Conservation (phyloP, 2,113 vertebrate genomes). For the Coryphaenoides rupestris region DNA sequence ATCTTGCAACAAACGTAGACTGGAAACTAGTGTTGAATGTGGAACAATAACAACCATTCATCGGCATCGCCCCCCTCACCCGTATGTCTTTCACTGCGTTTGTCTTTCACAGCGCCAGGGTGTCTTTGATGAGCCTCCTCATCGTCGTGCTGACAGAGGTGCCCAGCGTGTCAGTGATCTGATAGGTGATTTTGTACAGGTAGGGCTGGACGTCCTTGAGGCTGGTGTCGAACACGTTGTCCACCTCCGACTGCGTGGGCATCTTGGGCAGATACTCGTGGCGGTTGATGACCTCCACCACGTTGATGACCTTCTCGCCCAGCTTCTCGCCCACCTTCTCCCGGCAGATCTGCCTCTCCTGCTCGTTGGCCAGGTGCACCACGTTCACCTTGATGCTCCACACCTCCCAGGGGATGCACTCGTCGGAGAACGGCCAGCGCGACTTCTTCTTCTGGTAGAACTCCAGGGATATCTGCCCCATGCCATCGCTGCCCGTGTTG, state of each 20-base stretch:
- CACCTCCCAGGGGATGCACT: slow-evolving; percentile 97
- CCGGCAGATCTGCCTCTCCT: slow-evolving; percentile 95
- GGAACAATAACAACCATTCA: background rate
- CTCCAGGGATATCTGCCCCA: slow-evolving; percentile 95
- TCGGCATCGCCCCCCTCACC: too few species aligned
- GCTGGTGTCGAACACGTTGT: slow-evolving; percentile 96
- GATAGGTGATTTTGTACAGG: slow-evolving; percentile 94
- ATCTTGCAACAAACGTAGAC: slow-evolving; percentile 5
- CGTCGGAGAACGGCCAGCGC: slow-evolving; percentile 94
- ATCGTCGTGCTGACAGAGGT: slow-evolving; percentile 96
- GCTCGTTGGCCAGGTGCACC: slow-evolving; percentile 91
- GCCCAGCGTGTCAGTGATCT: slow-evolving; percentile 92
- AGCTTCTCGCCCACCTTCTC: slow-evolving; percentile 98
- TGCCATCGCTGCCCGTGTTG: slow-evolving; percentile 85
- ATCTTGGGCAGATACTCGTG: slow-evolving; percentile 98
- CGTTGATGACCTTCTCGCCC: slow-evolving; percentile 95
- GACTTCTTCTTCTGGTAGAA: slow-evolving; percentile 99
- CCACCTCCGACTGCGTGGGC: slow-evolving; percentile 97
- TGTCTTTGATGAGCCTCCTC: slow-evolving; percentile 97
- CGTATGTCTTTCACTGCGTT: background rate
- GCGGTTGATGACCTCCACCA: slow-evolving; percentile 96
- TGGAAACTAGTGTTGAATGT: background rate
- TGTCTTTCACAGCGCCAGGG: slow-evolving; percentile 80
- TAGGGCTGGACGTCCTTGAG: slow-evolving; percentile 96
- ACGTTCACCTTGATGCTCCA: slow-evolving; percentile 98